Percentiles rank a stretch among this genome's conserved stretches.
phyloP scores from a whole-genome alignment of 2,797 vertebrate species.

The Phalanger gymnotis region DNA sequence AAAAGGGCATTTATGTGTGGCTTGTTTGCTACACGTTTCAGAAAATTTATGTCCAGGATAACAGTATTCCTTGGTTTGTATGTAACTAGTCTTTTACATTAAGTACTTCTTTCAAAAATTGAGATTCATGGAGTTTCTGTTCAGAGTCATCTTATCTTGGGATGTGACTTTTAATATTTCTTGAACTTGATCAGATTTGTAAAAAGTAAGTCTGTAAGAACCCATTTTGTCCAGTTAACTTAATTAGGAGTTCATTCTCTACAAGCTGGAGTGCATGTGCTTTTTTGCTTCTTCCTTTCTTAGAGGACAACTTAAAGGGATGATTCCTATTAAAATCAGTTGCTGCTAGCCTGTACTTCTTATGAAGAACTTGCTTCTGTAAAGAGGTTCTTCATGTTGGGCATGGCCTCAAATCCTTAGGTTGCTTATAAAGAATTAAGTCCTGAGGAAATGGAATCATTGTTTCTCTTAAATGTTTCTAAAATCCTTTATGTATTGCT shows the following conservation, averaged over 20 bases:
- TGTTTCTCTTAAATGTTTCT: constrained; percentile 4
- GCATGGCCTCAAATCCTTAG: constrained; percentile 13
- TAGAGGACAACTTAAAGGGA: neutral
- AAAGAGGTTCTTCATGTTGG: constrained; percentile 20
- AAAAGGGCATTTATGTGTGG: neutral
- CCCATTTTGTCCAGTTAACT: constrained; percentile 23
- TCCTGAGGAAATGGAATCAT: constrained; percentile 23
- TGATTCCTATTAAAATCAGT: constrained; percentile 14
- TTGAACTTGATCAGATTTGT: neutral
- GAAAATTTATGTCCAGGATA: constrained; percentile 25
- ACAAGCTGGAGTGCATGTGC: constrained; percentile 7
- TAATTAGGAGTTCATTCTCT: constrained; percentile 50
- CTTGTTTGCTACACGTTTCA: constrained; percentile 38
- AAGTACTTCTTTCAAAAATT: constrained; percentile 31
- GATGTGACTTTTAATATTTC: neutral
- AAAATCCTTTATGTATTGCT: constrained; percentile 48
- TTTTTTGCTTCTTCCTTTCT: constrained; percentile 1
- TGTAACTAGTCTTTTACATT: constrained; percentile 32
- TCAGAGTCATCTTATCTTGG: neutral
- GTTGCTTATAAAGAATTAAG: constrained; percentile 25
- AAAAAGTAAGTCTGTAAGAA: neutral
- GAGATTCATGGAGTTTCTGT: neutral
- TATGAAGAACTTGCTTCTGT: neutral
- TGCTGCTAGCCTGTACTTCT: neutral
- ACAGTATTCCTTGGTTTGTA: constrained; percentile 44